Percentiles rank a stretch among this genome's conserved stretches.
phyloP scores from a whole-genome alignment of 2,888 invertebrate genomes.

The Lissonota sp. region DNA sequence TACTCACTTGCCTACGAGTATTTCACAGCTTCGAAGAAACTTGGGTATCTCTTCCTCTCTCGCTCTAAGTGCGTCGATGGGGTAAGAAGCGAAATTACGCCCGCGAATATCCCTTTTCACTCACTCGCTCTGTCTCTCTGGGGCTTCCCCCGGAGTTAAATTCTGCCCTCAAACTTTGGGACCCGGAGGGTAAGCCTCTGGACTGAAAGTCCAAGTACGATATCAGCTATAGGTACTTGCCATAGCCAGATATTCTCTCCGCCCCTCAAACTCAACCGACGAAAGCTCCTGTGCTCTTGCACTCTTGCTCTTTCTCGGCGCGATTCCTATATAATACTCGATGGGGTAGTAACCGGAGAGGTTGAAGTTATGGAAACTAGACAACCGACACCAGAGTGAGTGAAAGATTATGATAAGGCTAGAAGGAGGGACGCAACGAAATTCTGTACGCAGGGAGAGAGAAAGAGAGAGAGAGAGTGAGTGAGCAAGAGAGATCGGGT shows the following conservation, averaged over 20 bases:
- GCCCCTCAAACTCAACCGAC: not conserved
- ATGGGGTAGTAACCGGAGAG: not conserved
- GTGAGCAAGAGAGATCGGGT: constrained; percentile 28
- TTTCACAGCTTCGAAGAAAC: constrained; percentile 35
- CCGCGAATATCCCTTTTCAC: constrained; percentile 2
- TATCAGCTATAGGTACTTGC: constrained; percentile 33
- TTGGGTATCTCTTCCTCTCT: not conserved
- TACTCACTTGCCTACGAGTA: constrained; percentile 45
- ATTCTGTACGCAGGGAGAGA: constrained; percentile 22
- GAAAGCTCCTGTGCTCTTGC: constrained; percentile 50
- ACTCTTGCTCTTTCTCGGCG: constrained; percentile 52
- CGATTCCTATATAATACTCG: constrained; percentile 13
- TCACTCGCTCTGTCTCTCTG: not conserved
- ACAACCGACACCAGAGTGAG: not conserved
- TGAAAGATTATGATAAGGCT: constrained; percentile 28
- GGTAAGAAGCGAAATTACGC: constrained; percentile 14
- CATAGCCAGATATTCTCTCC: constrained; percentile 8
- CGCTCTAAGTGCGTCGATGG: constrained; percentile 24
- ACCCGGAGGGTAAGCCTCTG: constrained; percentile 63
- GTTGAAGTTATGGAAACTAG: not conserved
- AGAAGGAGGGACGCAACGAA: constrained; percentile 1
- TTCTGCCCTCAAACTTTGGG: constrained; percentile 56
- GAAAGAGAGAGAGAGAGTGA: no score
- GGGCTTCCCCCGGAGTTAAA: constrained; percentile 40
- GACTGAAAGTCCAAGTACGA: constrained; percentile 61